Conservation (phyloP, 2,113 vertebrate species). For the Megaceryle torquata region DNA sequence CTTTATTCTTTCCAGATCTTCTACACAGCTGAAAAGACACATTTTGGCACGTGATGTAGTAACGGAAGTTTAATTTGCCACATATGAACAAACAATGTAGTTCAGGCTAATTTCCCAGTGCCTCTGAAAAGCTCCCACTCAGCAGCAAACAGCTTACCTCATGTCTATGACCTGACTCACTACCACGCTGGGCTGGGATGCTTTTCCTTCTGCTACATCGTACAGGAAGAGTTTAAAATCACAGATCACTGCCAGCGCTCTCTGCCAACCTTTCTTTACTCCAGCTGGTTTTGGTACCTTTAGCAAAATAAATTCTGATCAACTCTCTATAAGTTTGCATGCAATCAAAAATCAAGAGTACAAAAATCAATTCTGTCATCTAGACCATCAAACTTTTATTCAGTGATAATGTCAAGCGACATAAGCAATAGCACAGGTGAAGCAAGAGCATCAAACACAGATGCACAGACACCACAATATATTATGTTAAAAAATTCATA, state of each 20-base stretch:
- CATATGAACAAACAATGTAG: background rate
- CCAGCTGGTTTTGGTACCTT: conserved; percentile 97
- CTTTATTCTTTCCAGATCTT: background rate
- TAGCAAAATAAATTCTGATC: conserved; percentile 29
- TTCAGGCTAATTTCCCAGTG: background rate
- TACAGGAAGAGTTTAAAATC: conserved; percentile 98
- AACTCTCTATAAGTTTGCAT: background rate
- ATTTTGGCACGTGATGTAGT: background rate
- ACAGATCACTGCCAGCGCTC: conserved; percentile 91
- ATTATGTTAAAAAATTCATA: background rate
- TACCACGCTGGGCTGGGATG: conserved; percentile 86
- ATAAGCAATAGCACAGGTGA: background rate
- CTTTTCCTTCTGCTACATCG: conserved; percentile 92
- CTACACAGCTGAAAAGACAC: background rate
- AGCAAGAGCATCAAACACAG: background rate
- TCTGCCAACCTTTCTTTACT: conserved; percentile 98
- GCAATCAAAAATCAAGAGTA: background rate
- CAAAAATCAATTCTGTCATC: background rate
- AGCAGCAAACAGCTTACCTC: conserved; percentile 79
- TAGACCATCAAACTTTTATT: background rate
- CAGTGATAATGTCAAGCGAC: background rate
- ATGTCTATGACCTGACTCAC: conserved; percentile 98
- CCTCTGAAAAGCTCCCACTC: background rate
- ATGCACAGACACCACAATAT: background rate
- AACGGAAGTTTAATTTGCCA: background rate